Base-by-base conservation (phyloP, 1,140 invertebrate species). In the Ceratosolen solmsi region DNA sequence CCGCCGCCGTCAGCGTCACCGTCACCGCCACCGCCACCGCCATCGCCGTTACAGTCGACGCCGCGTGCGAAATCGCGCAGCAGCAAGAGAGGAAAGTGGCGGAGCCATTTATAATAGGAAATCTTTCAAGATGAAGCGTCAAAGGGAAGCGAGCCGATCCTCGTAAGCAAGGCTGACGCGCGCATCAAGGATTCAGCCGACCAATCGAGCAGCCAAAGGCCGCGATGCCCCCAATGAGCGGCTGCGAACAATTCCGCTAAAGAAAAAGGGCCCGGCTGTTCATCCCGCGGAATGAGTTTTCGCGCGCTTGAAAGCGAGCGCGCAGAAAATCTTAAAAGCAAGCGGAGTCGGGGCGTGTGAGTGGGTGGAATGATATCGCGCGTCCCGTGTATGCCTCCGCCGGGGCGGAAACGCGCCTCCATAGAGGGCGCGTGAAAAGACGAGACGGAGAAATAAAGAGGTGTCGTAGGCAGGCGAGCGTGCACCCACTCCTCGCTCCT, bases 401-500 rank as follows among this genome's bases (percentile, higher is more conserved):
- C 87, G 85, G 86, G 81, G 89, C 86, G 89, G 89, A 54, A 46
- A 11, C 38, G 3, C 70, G 87, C 86, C 86, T 87, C 87, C 86
- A 91, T 91, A 90, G 88, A 87, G 86, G 86, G 85, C 88, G 90
- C 89, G 90, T 90, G 89, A 85, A 90, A 90, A 90, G 89, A 89
- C 87, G 89, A 89, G 89, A 89, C 83, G 84, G 84, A 85, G 38
- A 46, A 51, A 77, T 33, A 68, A 75, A 79, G 54, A 82, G 75
- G 80, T 72, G 77, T 75, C 54, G 41, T 46, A 70, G 63, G 77
- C 72, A 70, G 36, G 54, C 56, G 15, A 22, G 36, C 36, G 65
- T 3, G 60, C 60, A 11, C 27, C 13, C 27, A 22, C 41, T 88
- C 87, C 88, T 82, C 86, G 86, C 87, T 87, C 86, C 86, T 88